Evolutionary conservation across 2,113 vertebrate genomes (phyloP), one percentile per base, ranked within the genome.

Genomic region (Glareola pratincola): DNA sequence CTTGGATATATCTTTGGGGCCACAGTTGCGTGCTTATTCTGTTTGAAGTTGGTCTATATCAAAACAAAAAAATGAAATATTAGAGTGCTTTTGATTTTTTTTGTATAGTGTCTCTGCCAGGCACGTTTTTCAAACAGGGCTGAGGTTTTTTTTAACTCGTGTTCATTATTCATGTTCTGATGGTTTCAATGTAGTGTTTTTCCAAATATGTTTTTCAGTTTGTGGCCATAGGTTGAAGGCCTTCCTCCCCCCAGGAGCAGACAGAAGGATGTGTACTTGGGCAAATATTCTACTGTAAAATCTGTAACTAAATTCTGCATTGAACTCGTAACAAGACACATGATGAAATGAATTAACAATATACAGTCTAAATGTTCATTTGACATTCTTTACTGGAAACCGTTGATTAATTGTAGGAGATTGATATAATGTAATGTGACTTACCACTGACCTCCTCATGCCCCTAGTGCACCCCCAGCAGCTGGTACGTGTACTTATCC

Each of bases 401-500:
- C 34, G 83, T 13, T 37, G 51, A 67, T 89, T 82, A 84, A 83
- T 39, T 1, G 4, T 36, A 62, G 68, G 66, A 79, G 53, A 68
- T 5, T 30, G 21, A 53, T 68, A 51, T 21, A 56, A 21, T 19
- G 36, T 34, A 74, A 74, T 62, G 64, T 84, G 86, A 88, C 95
- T 92, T 91, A 67, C 64, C 68, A 50, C 64, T 91, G 91, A 91
- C 80, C 68, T 92, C 37, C 57, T 90, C 4, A 0, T 82, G 74
- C 66, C 39, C 60, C 43, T 23, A 5, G 34, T 51, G 78, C 39
- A 48, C 47, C 14, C 79, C 11, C 45, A 63, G 64, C 80, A 83
- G 59, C 1, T 93, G 87, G 84, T 63, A 74, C 54, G 37, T 63
- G 74, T 15, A 51, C 85, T 96, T 97, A 73, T 20, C 85, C 67